Base-by-base conservation (phyloP, 2,888 invertebrate genomes). In the Drosophila barbarae region DNA sequence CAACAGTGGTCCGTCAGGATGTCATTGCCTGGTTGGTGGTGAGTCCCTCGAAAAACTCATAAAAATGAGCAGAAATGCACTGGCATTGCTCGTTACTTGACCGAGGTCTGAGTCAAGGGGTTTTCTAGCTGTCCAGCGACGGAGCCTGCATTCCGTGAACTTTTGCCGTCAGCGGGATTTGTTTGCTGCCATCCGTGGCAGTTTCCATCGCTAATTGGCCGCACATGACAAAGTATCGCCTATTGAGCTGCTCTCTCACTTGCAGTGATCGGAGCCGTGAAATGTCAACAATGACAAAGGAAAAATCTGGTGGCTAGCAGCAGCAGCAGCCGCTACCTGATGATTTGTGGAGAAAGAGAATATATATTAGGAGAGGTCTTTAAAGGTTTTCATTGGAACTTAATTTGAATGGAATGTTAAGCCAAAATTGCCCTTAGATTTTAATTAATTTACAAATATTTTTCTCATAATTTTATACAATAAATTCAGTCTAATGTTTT, bases 221-320 rank as follows among this genome's bases (percentile, higher is more conserved):
- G 74, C 85, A 83, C 75, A 83, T 85, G 85, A 74, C 84, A 85
- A 83, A 85, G 84, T 85, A 77, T 82, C 71, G 63, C 64, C 65
- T 52, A 65, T 56, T 39, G 71, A 71, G 56, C 28, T 39, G 60
- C 32, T 30, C 13, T 35, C 9, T n/a, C 49, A 41, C 55, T 54
- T 39, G 46, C 44, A 30, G 44, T 26, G 42, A 64, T 68, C 36
- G 39, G 35, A 38, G 42, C 57, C 59, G 36, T 67, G 54, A 51
- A 72, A 58, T 51, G 53, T 47, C 65, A 42, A 64, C 51, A 36
- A n/a, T 9, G 51, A 28, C 34, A 61, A 61, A 50, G 50, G 32
- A 34, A 46, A 55, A 28, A 26, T 9, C 32, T 4, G 42, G 9
- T n/a, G 36, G 15, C 15, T 23, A 38, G 21, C 21, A 21, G 21